Evolutionary conservation across 2,113 vertebrate species (phyloP), one percentile per base, ranked within the genome.

Genomic region (Eretmochelys imbricata): DNA sequence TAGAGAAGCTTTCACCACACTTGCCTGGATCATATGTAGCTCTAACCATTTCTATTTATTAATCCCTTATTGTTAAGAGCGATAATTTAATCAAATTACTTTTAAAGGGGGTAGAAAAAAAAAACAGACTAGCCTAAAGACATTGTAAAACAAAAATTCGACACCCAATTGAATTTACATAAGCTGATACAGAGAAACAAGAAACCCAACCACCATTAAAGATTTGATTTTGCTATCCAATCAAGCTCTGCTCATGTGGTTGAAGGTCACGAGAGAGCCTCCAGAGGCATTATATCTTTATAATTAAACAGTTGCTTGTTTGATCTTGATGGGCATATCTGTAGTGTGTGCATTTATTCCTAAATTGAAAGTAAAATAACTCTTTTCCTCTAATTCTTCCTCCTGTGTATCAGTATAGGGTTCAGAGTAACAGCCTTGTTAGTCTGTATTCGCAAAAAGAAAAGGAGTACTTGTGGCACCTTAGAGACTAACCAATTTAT

Each of bases 1-100:
- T 65, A 35, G 31, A 65, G 14, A 65, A 35, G 31, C 31, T 35
- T 65, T 65, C 59, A 65, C 59, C 31, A 31, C 16, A 49, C 83
- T 91, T 89, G 80, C 78, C 85, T 93, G 38, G 80, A 91, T 38
- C 29, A 46, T 59, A 55, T n/a, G 59, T 92, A 49, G 62, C 87
- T 85, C 83, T 85, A 13, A 93, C n/a, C 85, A 65, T 65, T 65
- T 31, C 59, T 65, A 65, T 65, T 65, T 65, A 94, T 93, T 81
- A 95, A 92, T 89, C 84, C 81, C n/a, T 76, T 17, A 22, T 7
- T 88, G 59, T 82, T 87, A 89, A 78, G 62, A 75, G 38, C 72
- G 89, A 79, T 94, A 89, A 25, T 48, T 84, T 95, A 86, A 84
- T 80, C 72, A 88, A 81, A 85, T 90, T 65, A 16, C 14, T 35